Evolutionary conservation across 2,113 vertebrate species (phyloP), one percentile per base, ranked within the genome.

Genomic region (Cephalopholis sonnerati): DNA sequence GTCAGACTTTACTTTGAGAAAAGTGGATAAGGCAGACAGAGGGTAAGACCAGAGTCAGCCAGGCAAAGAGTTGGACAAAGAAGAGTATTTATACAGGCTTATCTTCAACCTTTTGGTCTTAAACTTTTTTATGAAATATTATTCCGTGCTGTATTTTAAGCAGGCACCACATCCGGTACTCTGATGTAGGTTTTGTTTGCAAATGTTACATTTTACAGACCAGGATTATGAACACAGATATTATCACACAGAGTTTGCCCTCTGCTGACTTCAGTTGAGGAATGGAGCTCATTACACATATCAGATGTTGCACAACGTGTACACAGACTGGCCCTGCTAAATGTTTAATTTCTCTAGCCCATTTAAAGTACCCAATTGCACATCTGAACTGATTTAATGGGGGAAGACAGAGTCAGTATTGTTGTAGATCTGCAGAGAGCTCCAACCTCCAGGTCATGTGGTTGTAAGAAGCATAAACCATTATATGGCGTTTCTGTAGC

Each of bases 351-450:
- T 86, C 70, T 79, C 68, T n/a, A 46, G 48, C 66, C 87, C 84
- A 92, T 90, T 82, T 67, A 85, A 91, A 86, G 59, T 85, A 89
- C 82, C 78, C 89, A 90, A 93, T 87, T 84, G 77, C 68, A 77
- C 62, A 83, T 88, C 51, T 82, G 55, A 79, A 76, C 68, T 69
- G 67, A 83, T 93, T 83, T 83, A 85, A 88, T 41, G 10, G 10
- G 39, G 44, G 32, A 36, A 75, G 65, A 53, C 71, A 58, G 76
- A 87, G 22, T 65, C 67, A 79, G 81, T 70, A 70, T 82, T 85
- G 84, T 85, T 89, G 66, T 36, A 55, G 67, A 74, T 83, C 57
- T 69, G 71, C 59, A 76, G 61, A 84, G 29, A 83, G 64, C 10
- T 57, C 66, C 48, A 71, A 64, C 62, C 25, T 77, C 18, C 57